Conservation (phyloP, 1,140 invertebrate genomes). For the Ostrea edulis region DNA sequence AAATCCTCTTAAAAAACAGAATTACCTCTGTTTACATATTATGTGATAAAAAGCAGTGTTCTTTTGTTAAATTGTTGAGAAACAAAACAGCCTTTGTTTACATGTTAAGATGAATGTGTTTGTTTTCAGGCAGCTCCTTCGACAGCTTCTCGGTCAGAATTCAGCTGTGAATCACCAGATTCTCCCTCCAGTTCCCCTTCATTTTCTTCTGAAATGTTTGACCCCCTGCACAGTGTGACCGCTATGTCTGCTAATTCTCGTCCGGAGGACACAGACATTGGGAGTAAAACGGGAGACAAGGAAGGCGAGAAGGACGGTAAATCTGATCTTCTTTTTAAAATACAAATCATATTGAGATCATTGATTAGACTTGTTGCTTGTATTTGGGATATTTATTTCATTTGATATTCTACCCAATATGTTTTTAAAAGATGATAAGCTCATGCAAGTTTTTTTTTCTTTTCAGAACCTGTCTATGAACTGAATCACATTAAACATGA, state of each 20-base stretch:
- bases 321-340: neutral
- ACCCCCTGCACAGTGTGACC: neutral
- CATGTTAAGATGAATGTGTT: neutral
- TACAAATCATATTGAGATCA: neutral
- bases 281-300: neutral
- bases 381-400: too few species aligned
- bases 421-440: neutral
- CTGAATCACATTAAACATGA: constrained; percentile 72
- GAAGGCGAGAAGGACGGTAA: constrained; percentile 14
- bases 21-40: too few species aligned
- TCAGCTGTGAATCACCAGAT: constrained; percentile 9
- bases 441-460: neutral
- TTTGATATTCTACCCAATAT: too few species aligned
- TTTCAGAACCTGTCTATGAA: constrained; percentile 71
- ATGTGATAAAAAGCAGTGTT: too few species aligned
- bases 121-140: neutral
- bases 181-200: neutral
- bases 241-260: constrained; percentile 22
- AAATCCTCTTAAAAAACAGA: too few species aligned
- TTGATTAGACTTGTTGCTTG: too few species aligned
- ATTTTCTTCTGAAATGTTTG: constrained; percentile 2
- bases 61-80: too few species aligned
- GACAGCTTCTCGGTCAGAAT: neutral
- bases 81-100: neutral
- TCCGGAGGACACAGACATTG: neutral